Percentiles rank a stretch among this genome's conserved stretches.
These are phyloP conservation scores for Tychaedon coryphoeus DNA, from an alignment of 2,113 vertebrate genomes.

Conservation along the genomic window DNA sequence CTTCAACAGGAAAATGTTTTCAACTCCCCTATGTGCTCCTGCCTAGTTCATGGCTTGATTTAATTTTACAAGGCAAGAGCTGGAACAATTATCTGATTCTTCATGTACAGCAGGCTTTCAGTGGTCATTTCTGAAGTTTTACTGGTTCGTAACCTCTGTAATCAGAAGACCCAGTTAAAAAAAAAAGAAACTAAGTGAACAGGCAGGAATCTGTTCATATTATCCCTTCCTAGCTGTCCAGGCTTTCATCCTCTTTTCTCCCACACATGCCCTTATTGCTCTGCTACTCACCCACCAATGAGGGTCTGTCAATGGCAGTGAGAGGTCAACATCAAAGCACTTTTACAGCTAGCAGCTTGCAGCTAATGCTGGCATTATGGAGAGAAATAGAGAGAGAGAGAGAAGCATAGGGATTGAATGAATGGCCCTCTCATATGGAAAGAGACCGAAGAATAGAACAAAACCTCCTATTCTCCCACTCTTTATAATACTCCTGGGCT, in stretches of 20 bases:
- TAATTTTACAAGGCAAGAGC: slow-evolving; percentile 62
- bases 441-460: slow-evolving; percentile 84
- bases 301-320: slow-evolving; percentile 78
- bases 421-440: slow-evolving; percentile 80
- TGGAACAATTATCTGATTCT: slow-evolving; percentile 75
- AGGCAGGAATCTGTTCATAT: slow-evolving; percentile 90
- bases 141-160: slow-evolving; percentile 73
- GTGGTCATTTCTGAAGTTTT: slow-evolving; percentile 75
- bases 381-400: slow-evolving; percentile 82
- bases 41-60: slow-evolving; percentile 48
- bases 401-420: slow-evolving; percentile 69
- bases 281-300: slow-evolving; percentile 84
- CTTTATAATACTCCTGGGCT: slow-evolving; percentile 81
- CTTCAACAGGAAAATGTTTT: slow-evolving; percentile 35
- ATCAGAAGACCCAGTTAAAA: slow-evolving; percentile 82
- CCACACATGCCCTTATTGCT: slow-evolving; percentile 86
- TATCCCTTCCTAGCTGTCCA: slow-evolving; percentile 80
- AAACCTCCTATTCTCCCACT: slow-evolving; percentile 89
- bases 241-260: slow-evolving; percentile 92
- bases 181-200: slow-evolving; percentile 79
- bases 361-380: slow-evolving; percentile 91
- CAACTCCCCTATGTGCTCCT: not conserved
- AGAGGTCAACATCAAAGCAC: slow-evolving; percentile 94
- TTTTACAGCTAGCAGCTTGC: slow-evolving; percentile 85
- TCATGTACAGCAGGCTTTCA: slow-evolving; percentile 65